Evolutionary conservation across 1,140 invertebrate genomes (phyloP).

Genomic region (Gryon sp.): DNA sequence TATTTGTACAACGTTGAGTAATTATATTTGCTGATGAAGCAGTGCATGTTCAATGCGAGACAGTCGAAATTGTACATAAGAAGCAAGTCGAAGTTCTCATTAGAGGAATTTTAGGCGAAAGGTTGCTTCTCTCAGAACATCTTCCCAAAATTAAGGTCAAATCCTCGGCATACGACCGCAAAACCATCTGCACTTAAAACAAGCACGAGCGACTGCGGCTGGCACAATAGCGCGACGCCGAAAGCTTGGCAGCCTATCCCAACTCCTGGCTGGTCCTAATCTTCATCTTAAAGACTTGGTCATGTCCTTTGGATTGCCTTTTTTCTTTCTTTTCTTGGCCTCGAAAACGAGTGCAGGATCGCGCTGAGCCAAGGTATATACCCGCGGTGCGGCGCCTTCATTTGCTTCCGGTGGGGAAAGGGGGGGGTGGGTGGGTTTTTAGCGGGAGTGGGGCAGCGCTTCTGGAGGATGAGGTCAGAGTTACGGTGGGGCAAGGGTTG

Average conservation of each 20-base stretch:
- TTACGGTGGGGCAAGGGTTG: constrained; percentile 71
- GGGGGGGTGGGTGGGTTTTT: constrained; percentile 31
- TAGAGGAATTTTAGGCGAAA: too few species aligned
- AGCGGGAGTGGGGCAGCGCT: constrained; percentile 57
- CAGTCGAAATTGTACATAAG: too few species aligned
- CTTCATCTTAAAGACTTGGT: not conserved
- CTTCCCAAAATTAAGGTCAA: constrained; percentile 27
- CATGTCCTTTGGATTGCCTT: constrained; percentile 38
- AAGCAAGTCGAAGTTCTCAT: not conserved
- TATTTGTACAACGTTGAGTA: too few species aligned
- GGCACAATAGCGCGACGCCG: too few species aligned
- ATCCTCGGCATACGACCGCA: constrained; percentile 7
- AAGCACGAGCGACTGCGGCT: too few species aligned
- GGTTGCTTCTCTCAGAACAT: constrained; percentile 5
- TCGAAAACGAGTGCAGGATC: constrained; percentile 39
- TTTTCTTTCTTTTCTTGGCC: constrained; percentile 21
- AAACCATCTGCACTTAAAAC: too few species aligned
- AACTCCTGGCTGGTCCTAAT: constrained; percentile 24
- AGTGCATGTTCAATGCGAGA: too few species aligned
- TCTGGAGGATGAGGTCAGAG: constrained; percentile 65
- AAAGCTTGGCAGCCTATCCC: too few species aligned
- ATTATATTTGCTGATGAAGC: too few species aligned
- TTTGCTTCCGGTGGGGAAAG: not conserved
- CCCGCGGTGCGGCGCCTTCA: constrained; percentile 10
- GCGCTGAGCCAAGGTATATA: constrained; percentile 21